Percentiles rank a stretch among this genome's conserved stretches.
Conservation (phyloP, 2,113 vertebrate species). For the Bos indicus region DNA sequence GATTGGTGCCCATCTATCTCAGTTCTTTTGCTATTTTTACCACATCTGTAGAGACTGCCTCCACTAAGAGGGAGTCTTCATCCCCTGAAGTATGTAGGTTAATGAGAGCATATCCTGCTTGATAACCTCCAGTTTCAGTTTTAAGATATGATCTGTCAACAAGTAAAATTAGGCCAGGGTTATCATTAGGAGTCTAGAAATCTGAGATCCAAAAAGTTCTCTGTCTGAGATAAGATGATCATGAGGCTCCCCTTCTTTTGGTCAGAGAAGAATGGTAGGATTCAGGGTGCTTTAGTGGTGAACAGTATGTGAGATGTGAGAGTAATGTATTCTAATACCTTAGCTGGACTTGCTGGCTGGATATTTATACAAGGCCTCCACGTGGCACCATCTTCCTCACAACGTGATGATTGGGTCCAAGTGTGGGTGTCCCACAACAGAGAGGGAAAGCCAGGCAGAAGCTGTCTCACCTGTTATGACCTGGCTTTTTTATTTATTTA, state of each 20-base stretch:
- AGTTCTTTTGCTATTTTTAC: background rate
- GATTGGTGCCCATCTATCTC: background rate
- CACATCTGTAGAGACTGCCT: background rate
- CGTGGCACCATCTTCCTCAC: background rate
- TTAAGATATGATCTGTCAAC: background rate
- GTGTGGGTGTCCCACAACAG: background rate
- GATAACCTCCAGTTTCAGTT: background rate
- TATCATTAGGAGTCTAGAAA: background rate
- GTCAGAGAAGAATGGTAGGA: background rate
- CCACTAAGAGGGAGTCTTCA: background rate
- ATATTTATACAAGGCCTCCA: background rate
- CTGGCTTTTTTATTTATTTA: background rate
- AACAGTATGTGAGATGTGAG: background rate
- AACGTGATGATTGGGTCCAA: background rate
- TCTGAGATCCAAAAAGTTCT: background rate
- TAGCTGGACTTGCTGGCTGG: background rate
- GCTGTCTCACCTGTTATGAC: background rate
- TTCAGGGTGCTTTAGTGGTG: background rate
- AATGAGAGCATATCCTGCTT: background rate
- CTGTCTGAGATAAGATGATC: background rate
- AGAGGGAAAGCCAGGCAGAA: background rate
- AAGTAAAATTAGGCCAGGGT: background rate
- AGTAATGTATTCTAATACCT: background rate
- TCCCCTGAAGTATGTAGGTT: background rate
- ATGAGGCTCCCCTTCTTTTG: background rate